These are phyloP conservation scores for Neolamprologus kungweensis DNA, from an alignment of 2,113 vertebrate species.

Conservation along the genomic window DNA sequence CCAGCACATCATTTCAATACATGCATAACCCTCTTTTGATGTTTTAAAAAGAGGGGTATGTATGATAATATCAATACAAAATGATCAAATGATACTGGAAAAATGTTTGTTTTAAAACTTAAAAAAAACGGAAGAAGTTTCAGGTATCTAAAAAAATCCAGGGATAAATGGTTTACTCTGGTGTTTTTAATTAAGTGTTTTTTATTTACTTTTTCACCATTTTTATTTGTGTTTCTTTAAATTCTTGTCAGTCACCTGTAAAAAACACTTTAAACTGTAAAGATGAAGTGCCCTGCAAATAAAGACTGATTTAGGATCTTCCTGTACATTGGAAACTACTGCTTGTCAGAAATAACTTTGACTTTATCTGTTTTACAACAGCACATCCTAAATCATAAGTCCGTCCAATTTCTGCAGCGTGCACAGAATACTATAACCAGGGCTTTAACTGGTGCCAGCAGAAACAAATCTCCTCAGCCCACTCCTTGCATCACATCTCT, in stretches of 20 bases:
- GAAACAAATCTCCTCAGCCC: not conserved
- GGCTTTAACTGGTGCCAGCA: not conserved
- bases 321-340: not conserved
- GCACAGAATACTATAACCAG: not conserved
- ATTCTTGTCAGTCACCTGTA: not conserved
- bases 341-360: not conserved
- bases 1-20: not conserved
- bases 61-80: not conserved
- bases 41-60: not conserved
- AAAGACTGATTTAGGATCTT: not conserved
- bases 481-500: not conserved
- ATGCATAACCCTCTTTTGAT: not conserved
- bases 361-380: not conserved
- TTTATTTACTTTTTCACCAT: not conserved
- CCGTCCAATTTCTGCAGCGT: not conserved
- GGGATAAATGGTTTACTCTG: not conserved
- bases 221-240: not conserved
- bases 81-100: not conserved
- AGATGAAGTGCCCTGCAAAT: not conserved
- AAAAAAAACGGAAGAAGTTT: not conserved
- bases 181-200: not conserved
- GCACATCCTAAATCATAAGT: not conserved
- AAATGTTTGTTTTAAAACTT: not conserved
- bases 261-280: not conserved
- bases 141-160: accelerated